phyloP scores from a whole-genome alignment of 2,113 vertebrate species.

The Oncorhynchus kisutch region DNA sequence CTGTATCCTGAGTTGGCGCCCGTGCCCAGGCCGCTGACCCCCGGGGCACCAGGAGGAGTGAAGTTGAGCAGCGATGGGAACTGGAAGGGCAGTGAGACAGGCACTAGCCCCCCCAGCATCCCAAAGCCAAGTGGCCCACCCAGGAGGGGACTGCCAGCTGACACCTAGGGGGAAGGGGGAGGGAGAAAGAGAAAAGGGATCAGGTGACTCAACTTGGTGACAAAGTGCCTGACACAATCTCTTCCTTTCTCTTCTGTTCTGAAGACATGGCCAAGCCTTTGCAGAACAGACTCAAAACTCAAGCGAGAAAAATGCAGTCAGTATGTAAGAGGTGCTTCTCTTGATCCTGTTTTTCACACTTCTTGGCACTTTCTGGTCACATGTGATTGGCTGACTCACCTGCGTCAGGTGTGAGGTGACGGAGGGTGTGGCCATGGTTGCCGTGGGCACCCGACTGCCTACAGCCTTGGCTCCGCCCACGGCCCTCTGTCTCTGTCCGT shows the following conservation, averaged over 20 bases:
- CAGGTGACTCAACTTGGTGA: not conserved
- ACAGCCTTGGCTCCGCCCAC: conserved; percentile 57
- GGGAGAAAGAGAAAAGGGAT: not conserved
- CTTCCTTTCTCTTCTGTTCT: too few relatives aligned
- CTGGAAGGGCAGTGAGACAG: conserved; percentile 96
- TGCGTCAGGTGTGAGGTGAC: conserved; percentile 74
- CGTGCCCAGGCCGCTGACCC: conserved; percentile 54
- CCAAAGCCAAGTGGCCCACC: conserved; percentile 89
- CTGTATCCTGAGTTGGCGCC: conserved; percentile 76
- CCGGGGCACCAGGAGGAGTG: conserved; percentile 76
- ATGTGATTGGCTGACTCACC: conserved; percentile 43
- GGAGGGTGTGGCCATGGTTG: conserved; percentile 58
- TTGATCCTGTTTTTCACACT: too few relatives aligned
- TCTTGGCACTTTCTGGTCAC: not conserved
- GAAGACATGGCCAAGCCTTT: too few relatives aligned
- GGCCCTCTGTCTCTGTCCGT: conserved; percentile 64
- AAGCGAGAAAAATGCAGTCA: not conserved
- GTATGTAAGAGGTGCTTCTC: not conserved
- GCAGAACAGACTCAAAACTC: too few relatives aligned
- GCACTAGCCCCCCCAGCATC: conserved; percentile 95
- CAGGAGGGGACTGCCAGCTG: conserved; percentile 80
- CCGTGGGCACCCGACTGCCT: conserved; percentile 57
- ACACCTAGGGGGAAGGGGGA: conserved; percentile 73
- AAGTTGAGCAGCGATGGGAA: conserved; percentile 92
- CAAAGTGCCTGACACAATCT: too few relatives aligned